Evolutionary conservation across 2,888 invertebrate species (phyloP), one percentile per base, ranked within the genome.

Genomic region (Tyria jacobaeae): DNA sequence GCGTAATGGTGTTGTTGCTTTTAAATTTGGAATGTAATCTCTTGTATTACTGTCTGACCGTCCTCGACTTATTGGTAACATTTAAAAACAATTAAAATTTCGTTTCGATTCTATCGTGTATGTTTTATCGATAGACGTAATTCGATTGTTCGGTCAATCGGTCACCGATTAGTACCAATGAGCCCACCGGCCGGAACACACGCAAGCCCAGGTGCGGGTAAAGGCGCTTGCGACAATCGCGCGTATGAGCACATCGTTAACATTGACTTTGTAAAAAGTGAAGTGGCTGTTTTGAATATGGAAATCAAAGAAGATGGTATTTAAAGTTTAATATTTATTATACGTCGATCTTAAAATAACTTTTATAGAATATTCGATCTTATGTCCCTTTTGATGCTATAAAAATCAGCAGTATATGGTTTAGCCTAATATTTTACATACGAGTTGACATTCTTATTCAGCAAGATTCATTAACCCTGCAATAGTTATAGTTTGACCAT

Each of bases 101-200:
- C 21, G 31, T 1, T 34, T 21, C 21, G 14, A 25, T 31, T 31
- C 27, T 3, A 31, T 31, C 27, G 27, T 31, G 17, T 41, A 21
- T 44, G 21, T 44, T 44, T 21, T 44, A 12, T 44, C 12, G 10
- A 44, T 44, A 17, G 31, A 34, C 9, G 50, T 34, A 31, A 52
- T 37, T 52, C 17, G 37, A 17, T 25, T 49, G 12, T 44, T 27
- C n/a, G 47, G 47, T 54, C 58, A 34, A n/a, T 27, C n/a, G 25
- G n/a, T 53, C n/a, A 39, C 35, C 51, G 24, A 49, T 17, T 57
- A 68, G 65, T 68, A 54, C 47, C 54, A 21, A 68, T 68, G 68
- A 65, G 65, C 44, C 60, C 62, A 34, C 62, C 63, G 61, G 64
- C 61, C 17, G 52, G 27, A 24, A 49, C 24, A 50, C 64, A 67